phyloP scores from a whole-genome alignment of 2,113 vertebrate genomes.

The Melanerpes formicivorus region DNA sequence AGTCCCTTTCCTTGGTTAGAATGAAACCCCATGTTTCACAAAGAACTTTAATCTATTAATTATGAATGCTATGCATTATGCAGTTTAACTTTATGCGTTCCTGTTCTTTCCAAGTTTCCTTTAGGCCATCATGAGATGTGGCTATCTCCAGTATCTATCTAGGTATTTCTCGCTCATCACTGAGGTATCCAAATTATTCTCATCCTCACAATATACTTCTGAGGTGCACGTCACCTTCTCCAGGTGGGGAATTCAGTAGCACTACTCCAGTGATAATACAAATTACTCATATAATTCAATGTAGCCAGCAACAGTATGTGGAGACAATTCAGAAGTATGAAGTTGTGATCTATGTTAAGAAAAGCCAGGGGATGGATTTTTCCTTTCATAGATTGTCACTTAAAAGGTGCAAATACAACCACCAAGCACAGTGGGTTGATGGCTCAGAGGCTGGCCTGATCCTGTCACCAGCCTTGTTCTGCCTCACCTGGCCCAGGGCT shows the following conservation, averaged over 20 bases:
- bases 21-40: slow-evolving; percentile 22
- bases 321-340: fast-evolving
- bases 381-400: background rate
- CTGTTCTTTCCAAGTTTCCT: slow-evolving; percentile 32
- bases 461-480: background rate
- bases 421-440: background rate
- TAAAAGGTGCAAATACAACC: background rate
- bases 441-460: background rate
- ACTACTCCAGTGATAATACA: background rate
- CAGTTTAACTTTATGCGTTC: slow-evolving; percentile 26
- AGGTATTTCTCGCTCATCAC: slow-evolving; percentile 28
- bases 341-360: background rate
- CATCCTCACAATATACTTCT: background rate
- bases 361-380: fast-evolving
- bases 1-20: background rate
- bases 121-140: slow-evolving; percentile 29
- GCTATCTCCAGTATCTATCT: slow-evolving; percentile 16
- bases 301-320: background rate
- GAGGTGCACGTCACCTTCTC: background rate
- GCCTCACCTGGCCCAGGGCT: background rate
- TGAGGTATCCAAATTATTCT: slow-evolving; percentile 45
- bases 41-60: slow-evolving; percentile 49
- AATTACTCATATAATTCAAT: too few relatives aligned
- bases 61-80: slow-evolving; percentile 28
- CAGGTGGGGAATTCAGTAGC: background rate